Conservation (phyloP, 2,113 vertebrate genomes). For the Bungarus multicinctus region DNA sequence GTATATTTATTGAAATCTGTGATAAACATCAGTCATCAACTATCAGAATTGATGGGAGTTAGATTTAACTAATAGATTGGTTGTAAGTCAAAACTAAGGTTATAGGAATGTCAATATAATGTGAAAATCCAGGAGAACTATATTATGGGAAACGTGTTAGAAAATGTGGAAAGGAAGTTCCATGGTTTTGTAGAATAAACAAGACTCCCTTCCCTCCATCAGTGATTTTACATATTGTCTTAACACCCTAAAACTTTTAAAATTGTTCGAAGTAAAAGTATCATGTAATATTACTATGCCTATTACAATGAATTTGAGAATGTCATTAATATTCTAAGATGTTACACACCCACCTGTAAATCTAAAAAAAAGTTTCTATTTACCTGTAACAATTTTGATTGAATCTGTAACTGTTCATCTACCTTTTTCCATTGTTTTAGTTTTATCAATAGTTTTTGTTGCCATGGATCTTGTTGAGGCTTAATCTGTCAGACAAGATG, state of each 20-base stretch:
- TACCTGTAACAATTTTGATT: conserved; percentile 72
- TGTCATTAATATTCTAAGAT: neutral
- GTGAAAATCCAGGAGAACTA: neutral
- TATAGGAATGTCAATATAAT: neutral
- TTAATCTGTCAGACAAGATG: conserved; percentile 63
- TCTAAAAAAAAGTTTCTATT: neutral
- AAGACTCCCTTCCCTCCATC: neutral
- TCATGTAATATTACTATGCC: neutral
- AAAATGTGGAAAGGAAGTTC: neutral
- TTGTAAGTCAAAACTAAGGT: neutral
- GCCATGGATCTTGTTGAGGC: conserved; percentile 73
- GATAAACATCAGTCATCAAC: neutral
- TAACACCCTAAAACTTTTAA: neutral
- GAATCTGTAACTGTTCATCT: conserved; percentile 67
- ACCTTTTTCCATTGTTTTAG: conserved; percentile 66
- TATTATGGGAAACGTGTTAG: neutral
- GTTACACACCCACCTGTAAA: neutral
- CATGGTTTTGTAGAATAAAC: neutral
- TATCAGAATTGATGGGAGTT: neutral
- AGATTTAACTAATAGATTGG: neutral
- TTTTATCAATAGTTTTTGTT: conserved; percentile 73
- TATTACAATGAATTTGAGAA: conserved; percentile 19
- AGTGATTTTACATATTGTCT: neutral
- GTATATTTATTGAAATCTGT: neutral
- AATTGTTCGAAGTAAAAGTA: neutral